A percentile compares a stretch with the other conserved stretches of the same genome.
Conservation (phyloP, 2,113 vertebrate species). For the western clawed frog (Xenopus tropicalis) region UCB_Xtro_10.0 CM004446.2:59386501-59387000, state of each 20-base stretch:
- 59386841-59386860: slow-evolving; percentile 80
- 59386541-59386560: too few species aligned
- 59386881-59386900: slow-evolving; percentile 89
- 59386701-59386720: slow-evolving; percentile 88
- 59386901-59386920: too few species aligned
- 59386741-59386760: slow-evolving; percentile 81
- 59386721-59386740: slow-evolving; percentile 72
- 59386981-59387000: slow-evolving; percentile 2
- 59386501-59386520: too few species aligned
- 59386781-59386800: slow-evolving; percentile 82
- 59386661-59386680: slow-evolving; percentile 92
- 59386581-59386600: too few species aligned
- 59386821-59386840: slow-evolving; percentile 88
- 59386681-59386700: slow-evolving; percentile 92
- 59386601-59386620: too few species aligned
- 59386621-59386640: neutral
- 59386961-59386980: too few species aligned
- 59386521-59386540: too few species aligned
- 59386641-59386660: slow-evolving; percentile 57
- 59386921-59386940: neutral
- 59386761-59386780: slow-evolving; percentile 93
- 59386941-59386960: too few species aligned
- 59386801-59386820: slow-evolving; percentile 80
- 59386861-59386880: slow-evolving; percentile 87
- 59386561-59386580: too few species aligned